Evolutionary conservation across 1,140 invertebrate genomes (phyloP).

Genomic region (Dinoponera quadriceps): DNA sequence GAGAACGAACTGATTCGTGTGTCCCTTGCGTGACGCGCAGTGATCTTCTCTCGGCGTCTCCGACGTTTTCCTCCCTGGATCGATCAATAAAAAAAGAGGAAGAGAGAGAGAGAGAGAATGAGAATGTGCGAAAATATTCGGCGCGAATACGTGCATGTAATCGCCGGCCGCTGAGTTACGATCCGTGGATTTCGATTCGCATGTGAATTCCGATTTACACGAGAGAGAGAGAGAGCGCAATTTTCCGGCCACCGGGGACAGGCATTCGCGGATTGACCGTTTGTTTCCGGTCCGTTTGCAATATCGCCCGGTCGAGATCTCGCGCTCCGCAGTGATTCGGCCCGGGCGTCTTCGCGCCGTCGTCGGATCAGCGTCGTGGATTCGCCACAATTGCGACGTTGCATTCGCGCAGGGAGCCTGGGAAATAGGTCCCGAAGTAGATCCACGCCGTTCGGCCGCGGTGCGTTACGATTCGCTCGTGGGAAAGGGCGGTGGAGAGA

Average conservation of each 20-base stretch:
- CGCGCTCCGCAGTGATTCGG: constrained; percentile 1
- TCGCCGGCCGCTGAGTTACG: constrained; percentile 36
- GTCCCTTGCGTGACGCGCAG: constrained; percentile 31
- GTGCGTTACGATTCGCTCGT: constrained; percentile 7
- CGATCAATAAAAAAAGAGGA: constrained; percentile 1
- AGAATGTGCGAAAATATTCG: constrained; percentile 16
- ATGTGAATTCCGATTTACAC: too few relatives aligned
- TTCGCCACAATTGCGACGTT: neutral
- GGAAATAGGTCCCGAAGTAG: neutral
- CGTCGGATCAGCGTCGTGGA: neutral
- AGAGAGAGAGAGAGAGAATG: too few relatives aligned
- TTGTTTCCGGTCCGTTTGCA: constrained; percentile 12
- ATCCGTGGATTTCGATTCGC: constrained; percentile 24
- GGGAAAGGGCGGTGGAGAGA: too few relatives aligned
- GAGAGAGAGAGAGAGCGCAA: constrained; percentile 22
- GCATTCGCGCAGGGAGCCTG: neutral
- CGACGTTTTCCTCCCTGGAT: constrained; percentile 44
- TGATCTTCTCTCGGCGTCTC: constrained; percentile 41
- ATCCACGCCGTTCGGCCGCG: neutral
- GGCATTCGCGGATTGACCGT: constrained; percentile 42
- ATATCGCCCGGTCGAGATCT: constrained; percentile 34
- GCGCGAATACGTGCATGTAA: constrained; percentile 18
- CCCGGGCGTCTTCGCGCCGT: neutral
- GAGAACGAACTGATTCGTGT: neutral
- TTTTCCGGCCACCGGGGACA: constrained; percentile 14